Evolutionary conservation across 2,888 invertebrate species (phyloP), one percentile per base, ranked within the genome.

Genomic region (Andrena dorsata): DNA sequence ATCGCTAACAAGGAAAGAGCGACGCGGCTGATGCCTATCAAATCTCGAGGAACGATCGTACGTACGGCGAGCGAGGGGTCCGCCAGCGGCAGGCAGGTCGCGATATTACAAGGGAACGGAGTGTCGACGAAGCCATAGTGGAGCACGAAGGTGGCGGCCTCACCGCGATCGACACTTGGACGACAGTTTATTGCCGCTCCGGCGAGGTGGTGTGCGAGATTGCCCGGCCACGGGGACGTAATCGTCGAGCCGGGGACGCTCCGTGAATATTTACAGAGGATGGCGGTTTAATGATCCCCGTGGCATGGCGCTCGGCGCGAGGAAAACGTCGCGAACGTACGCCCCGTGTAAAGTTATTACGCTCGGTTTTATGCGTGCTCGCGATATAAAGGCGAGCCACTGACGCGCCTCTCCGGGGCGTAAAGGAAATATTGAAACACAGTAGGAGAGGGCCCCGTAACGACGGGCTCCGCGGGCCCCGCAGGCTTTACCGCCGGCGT

Each of bases 401-500:
- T 82, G 76, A 82, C 80, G 82, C 51, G 73, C 35, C 58, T 80
- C 79, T 77, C 75, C 41, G 71, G 32, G 61, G 65, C 71, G 68
- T 73, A 77, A 76, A 72, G 87, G 85, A 86, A 82, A 86, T 85
- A 85, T 78, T 69, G 85, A 86, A 87, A 86, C 86, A 70, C 87
- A 80, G 85, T 87, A 78, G 85, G 82, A 80, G 87, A 85, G 87
- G 75, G 80, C 75, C 41, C 58, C 32, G 64, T 80, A 78, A 86
- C 86, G 86, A 84, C 66, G 74, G 28, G 56, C 51, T n/a, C n/a
- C 41, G 51, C 71, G 60, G 69, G 41, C 51, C 78, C 68, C 32
- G 30, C 49, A 26, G 41, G 51, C 63, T 80, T 85, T 85, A 84
- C 64, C 64, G 47, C 58, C 76, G 66, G 10, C 47, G 58, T 76